A percentile compares a stretch with the other conserved stretches of the same genome.
Conservation (phyloP, 2,888 invertebrate species). For the Pogonocherus hispidulus region DNA sequence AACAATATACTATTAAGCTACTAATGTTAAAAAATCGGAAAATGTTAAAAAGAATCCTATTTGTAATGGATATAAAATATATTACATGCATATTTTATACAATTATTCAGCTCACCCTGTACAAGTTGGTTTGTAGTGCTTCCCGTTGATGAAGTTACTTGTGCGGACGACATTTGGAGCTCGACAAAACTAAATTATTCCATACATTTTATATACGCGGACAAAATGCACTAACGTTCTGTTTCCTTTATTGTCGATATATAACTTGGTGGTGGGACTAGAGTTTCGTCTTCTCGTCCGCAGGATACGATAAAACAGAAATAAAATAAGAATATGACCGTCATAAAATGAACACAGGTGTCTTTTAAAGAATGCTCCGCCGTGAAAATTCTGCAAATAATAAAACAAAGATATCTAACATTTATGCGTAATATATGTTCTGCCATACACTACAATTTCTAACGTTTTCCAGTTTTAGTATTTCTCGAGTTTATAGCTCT, state of each 20-base stretch:
- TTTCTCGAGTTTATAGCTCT: slow-evolving; percentile 3
- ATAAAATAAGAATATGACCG: slow-evolving; percentile 63
- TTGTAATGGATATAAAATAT: no score
- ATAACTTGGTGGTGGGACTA: slow-evolving; percentile 52
- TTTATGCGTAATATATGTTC: slow-evolving; percentile 12
- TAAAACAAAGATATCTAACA: slow-evolving; percentile 47
- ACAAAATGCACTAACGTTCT: slow-evolving; percentile 66
- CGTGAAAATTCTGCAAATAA: slow-evolving; percentile 49
- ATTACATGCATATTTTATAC: no score
- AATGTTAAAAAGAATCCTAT: no score
- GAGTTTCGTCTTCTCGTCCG: slow-evolving; percentile 51
- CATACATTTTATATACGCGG: slow-evolving; percentile 68
- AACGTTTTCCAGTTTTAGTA: slow-evolving; percentile 20
- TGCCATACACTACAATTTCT: slow-evolving; percentile 11
- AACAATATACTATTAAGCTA: no score
- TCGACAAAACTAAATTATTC: slow-evolving; percentile 65
- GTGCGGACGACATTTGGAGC: neutral
- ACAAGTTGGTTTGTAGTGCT: neutral
- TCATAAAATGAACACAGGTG: slow-evolving; percentile 63
- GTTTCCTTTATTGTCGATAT: slow-evolving; percentile 62
- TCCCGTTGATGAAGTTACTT: neutral
- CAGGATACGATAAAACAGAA: slow-evolving; percentile 60
- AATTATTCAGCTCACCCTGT: neutral
- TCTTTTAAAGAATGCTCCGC: slow-evolving; percentile 55
- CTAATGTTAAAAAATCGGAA: no score